phyloP scores from a whole-genome alignment of 2,113 vertebrate genomes.

The Hirundichthys speculiger region DNA sequence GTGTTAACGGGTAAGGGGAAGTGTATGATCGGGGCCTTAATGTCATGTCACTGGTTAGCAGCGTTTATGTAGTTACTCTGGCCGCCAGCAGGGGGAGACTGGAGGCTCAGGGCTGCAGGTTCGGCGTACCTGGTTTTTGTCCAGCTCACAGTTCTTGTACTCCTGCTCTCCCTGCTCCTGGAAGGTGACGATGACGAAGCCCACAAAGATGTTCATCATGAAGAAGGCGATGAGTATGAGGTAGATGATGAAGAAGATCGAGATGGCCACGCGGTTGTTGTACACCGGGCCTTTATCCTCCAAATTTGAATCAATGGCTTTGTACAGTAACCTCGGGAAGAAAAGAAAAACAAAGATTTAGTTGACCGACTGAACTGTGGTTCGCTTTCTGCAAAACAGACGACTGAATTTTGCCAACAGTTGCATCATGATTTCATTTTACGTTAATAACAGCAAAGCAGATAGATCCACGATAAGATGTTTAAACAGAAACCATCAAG shows the following conservation, averaged over 20 bases:
- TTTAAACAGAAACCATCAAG: not conserved
- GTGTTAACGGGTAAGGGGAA: too few relatives aligned
- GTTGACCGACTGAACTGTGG: too few relatives aligned
- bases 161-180: slow-evolving; percentile 63
- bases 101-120: not conserved
- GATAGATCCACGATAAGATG: not conserved
- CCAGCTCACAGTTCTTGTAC: slow-evolving; percentile 80
- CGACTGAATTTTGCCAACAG: too few relatives aligned
- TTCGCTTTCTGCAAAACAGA: too few relatives aligned
- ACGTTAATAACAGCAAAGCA: not conserved
- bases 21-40: too few relatives aligned
- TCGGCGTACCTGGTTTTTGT: slow-evolving; percentile 91
- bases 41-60: too few relatives aligned
- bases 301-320: slow-evolving; percentile 88
- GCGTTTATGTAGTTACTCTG: too few relatives aligned
- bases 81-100: too few relatives aligned
- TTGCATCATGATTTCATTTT: not conserved
- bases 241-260: slow-evolving; percentile 93
- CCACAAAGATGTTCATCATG: slow-evolving; percentile 99
- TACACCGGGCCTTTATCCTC: slow-evolving; percentile 90
- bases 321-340: slow-evolving; percentile 83
- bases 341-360: not conserved
- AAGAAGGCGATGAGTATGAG: slow-evolving; percentile 97
- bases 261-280: slow-evolving; percentile 90
- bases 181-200: slow-evolving; percentile 79